A percentile compares a stretch with the other conserved stretches of the same genome.
Evolutionary conservation across 2,113 vertebrate genomes (phyloP).

Genomic region (Pterocles orientalis): DNA sequence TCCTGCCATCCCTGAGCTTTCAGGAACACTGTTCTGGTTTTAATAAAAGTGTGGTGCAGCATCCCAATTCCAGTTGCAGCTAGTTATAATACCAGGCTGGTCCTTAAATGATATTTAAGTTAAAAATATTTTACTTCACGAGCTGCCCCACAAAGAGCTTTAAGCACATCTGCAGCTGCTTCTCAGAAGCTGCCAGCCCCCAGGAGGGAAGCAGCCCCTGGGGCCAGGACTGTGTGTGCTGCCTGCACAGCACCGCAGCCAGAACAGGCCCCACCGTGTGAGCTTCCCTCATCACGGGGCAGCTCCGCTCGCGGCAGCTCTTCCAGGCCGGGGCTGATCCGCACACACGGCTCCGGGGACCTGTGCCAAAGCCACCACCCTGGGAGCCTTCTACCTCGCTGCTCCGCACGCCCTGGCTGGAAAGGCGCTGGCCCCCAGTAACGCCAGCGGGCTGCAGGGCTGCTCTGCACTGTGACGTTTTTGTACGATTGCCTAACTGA

Average conservation of each 20-base stretch:
- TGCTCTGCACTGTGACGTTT: background rate
- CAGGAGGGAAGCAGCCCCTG: too few relatives aligned
- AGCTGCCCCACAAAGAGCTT: background rate
- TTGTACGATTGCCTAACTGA: rapidly evolving
- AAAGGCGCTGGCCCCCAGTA: background rate
- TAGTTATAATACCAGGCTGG: rapidly evolving
- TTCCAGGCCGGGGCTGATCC: too few relatives aligned
- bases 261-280: too few relatives aligned
- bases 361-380: too few relatives aligned
- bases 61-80: rapidly evolving
- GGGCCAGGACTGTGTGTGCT: too few relatives aligned
- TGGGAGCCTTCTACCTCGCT: too few relatives aligned
- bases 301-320: too few relatives aligned
- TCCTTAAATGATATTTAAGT: background rate
- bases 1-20: too few relatives aligned
- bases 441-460: background rate
- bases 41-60: rapidly evolving
- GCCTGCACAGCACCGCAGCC: too few relatives aligned
- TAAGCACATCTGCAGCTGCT: background rate
- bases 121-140: background rate
- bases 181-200: background rate
- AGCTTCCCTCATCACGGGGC: too few relatives aligned
- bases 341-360: too few relatives aligned
- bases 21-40: background rate
- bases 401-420: background rate